Evolutionary conservation across 2,888 invertebrate species (phyloP), one percentile per base, ranked within the genome.

Genomic region (Dolichopus griseipennis): DNA sequence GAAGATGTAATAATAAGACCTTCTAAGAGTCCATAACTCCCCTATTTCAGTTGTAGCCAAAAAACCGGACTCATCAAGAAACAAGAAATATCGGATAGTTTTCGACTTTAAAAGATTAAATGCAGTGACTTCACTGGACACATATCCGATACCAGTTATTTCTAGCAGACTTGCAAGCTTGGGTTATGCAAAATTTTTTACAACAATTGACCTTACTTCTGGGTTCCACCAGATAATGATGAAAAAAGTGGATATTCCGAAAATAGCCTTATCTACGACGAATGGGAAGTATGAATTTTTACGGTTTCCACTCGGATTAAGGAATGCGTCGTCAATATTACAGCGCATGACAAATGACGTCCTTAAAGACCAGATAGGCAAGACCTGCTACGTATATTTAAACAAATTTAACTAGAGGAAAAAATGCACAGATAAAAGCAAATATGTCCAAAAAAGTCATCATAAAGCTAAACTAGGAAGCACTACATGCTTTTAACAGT

Each of bases 1-100:
- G 75, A 75, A n/a, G n/a, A 5, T 64, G 69, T 72, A 2, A 75
- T 78, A 3, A 76, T 76, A 20, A 70, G 75, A 66, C 73, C 72
- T n/a, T 75, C 75, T 0, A 73, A 71, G 64, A 75, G 73, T 41
- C 72, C 75, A 74, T 64, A 75, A 75, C 10, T 74, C 72, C 27
- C 75, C 74, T 0, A 66, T 76, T 27, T 75, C 75, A 71, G 64
- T 73, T 9, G 71, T 73, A 1, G 72, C n/a, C n/a, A n/a, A n/a
- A n/a, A n/a, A n/a, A n/a, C n/a, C n/a, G n/a, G n/a, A n/a, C n/a
- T n/a, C n/a, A 2, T 65, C 68, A 15, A 71, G 70, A 0, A 69
- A 72, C 22, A 73, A 70, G 37, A 72, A 72, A 37, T 72, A 70
- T 21, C 61, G 73, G 18, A 67, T 73, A 67, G 71, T 72, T 1